phyloP scores from a whole-genome alignment of 2,797 vertebrate species.

The Peromyscus nudipes region DNA sequence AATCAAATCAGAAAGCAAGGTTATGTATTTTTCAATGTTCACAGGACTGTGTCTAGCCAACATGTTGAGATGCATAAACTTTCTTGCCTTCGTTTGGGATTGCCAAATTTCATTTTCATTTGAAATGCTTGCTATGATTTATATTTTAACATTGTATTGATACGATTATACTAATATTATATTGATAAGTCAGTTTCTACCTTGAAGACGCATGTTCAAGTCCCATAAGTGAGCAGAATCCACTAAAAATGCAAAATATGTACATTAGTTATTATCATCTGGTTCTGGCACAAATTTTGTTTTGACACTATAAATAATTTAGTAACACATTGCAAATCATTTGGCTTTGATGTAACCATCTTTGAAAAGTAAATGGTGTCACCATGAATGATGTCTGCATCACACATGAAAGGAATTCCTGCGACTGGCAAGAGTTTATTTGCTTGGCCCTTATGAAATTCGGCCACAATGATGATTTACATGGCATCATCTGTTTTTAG shows the following conservation, averaged over 20 bases:
- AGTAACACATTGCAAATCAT: not conserved
- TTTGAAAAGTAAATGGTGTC: not conserved
- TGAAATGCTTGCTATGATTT: not conserved
- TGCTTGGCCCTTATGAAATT: not conserved
- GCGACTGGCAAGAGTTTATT: not conserved
- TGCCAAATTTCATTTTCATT: not conserved
- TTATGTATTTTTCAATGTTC: not conserved
- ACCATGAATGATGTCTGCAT: not conserved
- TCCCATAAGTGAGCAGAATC: not conserved
- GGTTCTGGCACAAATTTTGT: not conserved
- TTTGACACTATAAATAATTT: not conserved
- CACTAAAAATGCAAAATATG: not conserved
- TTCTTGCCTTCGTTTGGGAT: not conserved
- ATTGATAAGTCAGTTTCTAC: not conserved
- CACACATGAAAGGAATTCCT: not conserved
- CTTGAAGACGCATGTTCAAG: not conserved
- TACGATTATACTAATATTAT: not conserved
- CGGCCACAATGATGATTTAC: not conserved
- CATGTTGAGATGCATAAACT: not conserved
- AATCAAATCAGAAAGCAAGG: not conserved
- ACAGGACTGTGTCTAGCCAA: not conserved
- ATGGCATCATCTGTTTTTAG: not conserved
- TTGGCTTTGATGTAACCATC: not conserved
- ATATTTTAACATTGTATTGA: not conserved
- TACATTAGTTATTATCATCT: not conserved